Percentiles rank a stretch among this genome's conserved stretches.
These are phyloP conservation scores for Macrobrachium nipponense DNA, from an alignment of 1,140 invertebrate genomes.

Conservation along the genomic window DNA sequence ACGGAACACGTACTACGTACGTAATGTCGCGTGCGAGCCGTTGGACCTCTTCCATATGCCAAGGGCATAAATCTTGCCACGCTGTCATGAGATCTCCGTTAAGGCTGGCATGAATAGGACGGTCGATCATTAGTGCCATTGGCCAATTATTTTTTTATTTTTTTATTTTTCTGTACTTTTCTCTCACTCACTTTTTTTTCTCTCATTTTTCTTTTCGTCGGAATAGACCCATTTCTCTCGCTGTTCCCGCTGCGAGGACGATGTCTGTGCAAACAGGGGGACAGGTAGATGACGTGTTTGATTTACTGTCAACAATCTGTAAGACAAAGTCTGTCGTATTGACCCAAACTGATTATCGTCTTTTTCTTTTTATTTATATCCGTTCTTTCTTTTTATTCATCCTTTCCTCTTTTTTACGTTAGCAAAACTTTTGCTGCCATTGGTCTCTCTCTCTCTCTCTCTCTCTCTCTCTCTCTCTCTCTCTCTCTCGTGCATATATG, in stretches of 20 bases:
- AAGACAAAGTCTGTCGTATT: too few species aligned
- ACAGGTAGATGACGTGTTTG: too few species aligned
- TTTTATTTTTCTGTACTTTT: neutral
- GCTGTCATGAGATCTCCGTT: too few species aligned
- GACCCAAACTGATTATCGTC: neutral
- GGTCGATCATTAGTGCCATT: neutral
- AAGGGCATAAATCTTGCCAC: too few species aligned
- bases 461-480: slow-evolving; percentile 34
- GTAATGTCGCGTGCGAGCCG: too few species aligned
- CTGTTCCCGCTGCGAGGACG: too few species aligned
- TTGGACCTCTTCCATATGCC: too few species aligned
- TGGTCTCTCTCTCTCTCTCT: neutral
- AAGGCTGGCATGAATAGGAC: too few species aligned
- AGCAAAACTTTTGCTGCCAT: neutral
- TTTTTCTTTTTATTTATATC: neutral
- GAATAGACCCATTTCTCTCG: neutral
- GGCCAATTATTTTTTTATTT: neutral
- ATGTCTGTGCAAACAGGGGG: too few species aligned
- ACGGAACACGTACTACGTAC: too few species aligned
- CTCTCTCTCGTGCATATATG: too few species aligned
- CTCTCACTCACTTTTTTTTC: neutral
- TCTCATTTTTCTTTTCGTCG: neutral
- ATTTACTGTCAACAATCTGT: too few species aligned
- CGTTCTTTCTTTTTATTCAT: neutral
- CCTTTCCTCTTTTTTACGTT: neutral